Evolutionary conservation across 2,797 vertebrate genomes (phyloP).

Genomic region (Mormyrops attenuatus): DNA sequence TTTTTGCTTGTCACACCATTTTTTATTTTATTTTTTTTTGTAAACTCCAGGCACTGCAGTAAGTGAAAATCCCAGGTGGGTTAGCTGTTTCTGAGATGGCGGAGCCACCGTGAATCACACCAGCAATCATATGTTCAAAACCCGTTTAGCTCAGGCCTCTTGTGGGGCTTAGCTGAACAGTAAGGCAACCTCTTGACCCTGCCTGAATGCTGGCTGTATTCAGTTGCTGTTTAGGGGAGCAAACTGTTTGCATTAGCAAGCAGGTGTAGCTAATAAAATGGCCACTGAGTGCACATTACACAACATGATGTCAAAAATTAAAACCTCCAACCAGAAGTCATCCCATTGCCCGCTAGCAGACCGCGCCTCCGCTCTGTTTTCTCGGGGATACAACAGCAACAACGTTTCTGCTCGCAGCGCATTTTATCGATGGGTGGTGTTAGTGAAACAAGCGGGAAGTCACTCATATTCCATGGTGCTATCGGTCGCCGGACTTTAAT

Average conservation of each 20-base stretch:
- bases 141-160: neutral
- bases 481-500: neutral
- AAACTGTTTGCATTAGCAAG: neutral
- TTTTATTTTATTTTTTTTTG: neutral
- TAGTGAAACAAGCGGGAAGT: neutral
- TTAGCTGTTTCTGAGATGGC: neutral
- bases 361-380: neutral
- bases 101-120: neutral
- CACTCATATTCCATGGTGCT: neutral
- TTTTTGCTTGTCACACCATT: neutral
- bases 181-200: neutral
- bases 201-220: neutral
- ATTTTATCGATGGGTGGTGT: neutral
- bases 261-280: slow-evolving; percentile 2
- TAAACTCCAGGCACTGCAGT: neutral
- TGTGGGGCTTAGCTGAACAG: neutral
- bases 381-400: neutral
- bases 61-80: neutral
- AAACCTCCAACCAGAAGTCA: neutral
- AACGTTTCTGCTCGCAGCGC: neutral
- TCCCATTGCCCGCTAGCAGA: neutral
- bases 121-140: neutral
- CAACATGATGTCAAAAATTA: neutral
- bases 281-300: neutral
- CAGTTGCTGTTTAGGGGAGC: neutral